Evolutionary conservation across 2,113 vertebrate genomes (phyloP), one percentile per base, ranked within the genome.

Genomic region (Orthonyx spaldingii): DNA sequence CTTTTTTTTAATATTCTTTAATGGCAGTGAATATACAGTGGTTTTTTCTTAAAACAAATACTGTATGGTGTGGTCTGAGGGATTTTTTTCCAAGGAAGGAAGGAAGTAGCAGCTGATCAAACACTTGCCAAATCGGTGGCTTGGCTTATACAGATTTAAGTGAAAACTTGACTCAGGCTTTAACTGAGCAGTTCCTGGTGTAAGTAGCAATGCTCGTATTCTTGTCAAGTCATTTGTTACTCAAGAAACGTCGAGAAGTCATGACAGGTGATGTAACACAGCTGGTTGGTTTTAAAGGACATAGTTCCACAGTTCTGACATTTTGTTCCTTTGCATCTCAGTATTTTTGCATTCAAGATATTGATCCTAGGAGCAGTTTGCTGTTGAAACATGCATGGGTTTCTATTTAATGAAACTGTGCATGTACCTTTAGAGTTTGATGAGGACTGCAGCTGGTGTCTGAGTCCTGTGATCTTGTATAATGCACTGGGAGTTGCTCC

Each of bases 41-140:
- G 66, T 84, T 91, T 82, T 94, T 37, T 88, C 79, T 93, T 90
- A 53, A 95, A 83, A 75, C 46, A 94, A 91, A 76, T 76, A 56
- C 37, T 88, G 37, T 30, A 33, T 37, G 16, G 46, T 83, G 78
- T 93, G 87, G 57, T 87, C 66, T 83, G 83, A 91, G 78, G 84
- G 77, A 30, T 61, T 71, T 93, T 91, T 93, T 96, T 80, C 91
- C 75, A 77, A 91, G 93, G 59, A 89, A 87, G 85, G 70, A 97
- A 94, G 80, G 80, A 90, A 82, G 55, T 82, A 89, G 78, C 87
- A 96, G 94, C 90, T 96, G 87, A 86, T 86, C 39, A 74, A 77
- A 88, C 46, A 32, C 63, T 89, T 94, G 78, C 90, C 82, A 87
- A 30, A 93, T 82, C 91, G 80, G 79, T 93, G 84, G 82, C 77